A percentile compares a stretch with the other conserved stretches of the same genome.
Conservation (phyloP, 2,888 invertebrate genomes). For the Acrobasis suavella region DNA sequence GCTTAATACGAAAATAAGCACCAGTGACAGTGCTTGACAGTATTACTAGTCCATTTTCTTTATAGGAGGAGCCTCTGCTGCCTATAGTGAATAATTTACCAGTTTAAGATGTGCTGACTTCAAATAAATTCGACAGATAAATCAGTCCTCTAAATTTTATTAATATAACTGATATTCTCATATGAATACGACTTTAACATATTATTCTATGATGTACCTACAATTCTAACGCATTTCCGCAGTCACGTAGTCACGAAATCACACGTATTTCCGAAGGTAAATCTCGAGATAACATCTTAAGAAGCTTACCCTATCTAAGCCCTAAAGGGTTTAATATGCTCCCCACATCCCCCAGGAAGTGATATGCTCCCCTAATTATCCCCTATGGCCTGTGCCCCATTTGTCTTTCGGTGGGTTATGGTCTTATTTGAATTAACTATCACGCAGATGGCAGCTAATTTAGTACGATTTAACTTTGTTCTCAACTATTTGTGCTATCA, state of each 20-base stretch:
- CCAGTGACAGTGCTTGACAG: no score
- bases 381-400: slow-evolving; percentile 2
- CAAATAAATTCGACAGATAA: no score
- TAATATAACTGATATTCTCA: no score
- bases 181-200: no score
- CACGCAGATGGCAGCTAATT: neutral
- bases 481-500: no score
- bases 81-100: no score
- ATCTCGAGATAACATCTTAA: neutral
- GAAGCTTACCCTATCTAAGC: neutral
- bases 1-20: no score
- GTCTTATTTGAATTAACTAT: slow-evolving; percentile 6
- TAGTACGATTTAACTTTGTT: neutral
- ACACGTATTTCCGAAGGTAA: neutral
- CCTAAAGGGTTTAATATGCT: neutral
- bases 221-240: neutral
- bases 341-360: slow-evolving; percentile 3
- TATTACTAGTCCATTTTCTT: no score
- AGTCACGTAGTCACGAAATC: neutral
- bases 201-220: neutral
- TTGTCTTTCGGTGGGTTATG: slow-evolving; percentile 5
- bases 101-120: no score
- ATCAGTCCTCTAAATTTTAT: no score
- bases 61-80: no score
- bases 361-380: slow-evolving; percentile 13